A percentile compares a stretch with the other conserved stretches of the same genome.
phyloP scores from a whole-genome alignment of 2,888 invertebrate genomes.

The Pseudococcus jackbeardsleyi region DNA sequence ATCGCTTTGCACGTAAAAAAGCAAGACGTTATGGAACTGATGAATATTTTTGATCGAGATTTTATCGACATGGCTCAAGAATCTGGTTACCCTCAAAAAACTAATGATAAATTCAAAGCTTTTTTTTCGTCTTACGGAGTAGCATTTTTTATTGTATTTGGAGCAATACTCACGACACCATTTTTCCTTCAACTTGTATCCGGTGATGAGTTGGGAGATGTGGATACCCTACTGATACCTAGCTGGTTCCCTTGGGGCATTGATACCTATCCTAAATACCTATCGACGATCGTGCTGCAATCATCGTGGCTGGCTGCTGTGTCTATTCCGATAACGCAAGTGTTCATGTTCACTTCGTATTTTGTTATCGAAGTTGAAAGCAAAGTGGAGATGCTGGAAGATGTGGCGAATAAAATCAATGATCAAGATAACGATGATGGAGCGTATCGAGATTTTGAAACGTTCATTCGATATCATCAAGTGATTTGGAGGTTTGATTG shows the following conservation, averaged over 20 bases:
- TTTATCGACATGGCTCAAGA: background rate
- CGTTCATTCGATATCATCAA: slow-evolving; percentile 36
- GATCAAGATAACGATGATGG: background rate
- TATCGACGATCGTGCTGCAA: background rate
- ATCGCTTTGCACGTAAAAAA: background rate
- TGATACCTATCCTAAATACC: background rate
- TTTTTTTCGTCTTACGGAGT: background rate
- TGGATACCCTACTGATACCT: slow-evolving; percentile 11
- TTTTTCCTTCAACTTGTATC: slow-evolving; percentile 14
- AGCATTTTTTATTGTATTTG: background rate
- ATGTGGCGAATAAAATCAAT: background rate
- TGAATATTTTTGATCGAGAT: background rate
- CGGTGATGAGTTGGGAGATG: background rate
- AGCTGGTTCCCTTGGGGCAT: slow-evolving; percentile 23
- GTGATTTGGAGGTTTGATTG: background rate
- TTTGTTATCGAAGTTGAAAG: background rate
- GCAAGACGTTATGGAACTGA: background rate
- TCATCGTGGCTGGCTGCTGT: slow-evolving; percentile 4
- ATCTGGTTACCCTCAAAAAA: background rate
- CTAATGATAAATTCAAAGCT: background rate
- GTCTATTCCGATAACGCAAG: background rate
- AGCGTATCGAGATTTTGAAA: background rate
- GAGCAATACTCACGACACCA: background rate
- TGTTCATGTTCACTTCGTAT: slow-evolving; percentile 2
- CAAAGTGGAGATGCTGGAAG: background rate